Percentiles rank a stretch among this genome's conserved stretches.
phyloP scores from a whole-genome alignment of 2,888 invertebrate genomes.

The Metellina segmentata region DNA sequence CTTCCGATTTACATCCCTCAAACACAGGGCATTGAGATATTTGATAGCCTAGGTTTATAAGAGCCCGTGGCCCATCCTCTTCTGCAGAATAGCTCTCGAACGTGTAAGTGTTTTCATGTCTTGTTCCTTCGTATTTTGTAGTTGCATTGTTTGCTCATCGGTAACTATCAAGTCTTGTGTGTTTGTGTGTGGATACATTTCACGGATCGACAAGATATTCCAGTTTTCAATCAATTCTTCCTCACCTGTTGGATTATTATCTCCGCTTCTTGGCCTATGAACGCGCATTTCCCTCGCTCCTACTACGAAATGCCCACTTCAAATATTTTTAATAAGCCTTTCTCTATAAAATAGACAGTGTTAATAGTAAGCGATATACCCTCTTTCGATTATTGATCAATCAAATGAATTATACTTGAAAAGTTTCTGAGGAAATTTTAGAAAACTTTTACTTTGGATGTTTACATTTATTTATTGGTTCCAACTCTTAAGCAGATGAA shows the following conservation, averaged over 20 bases:
- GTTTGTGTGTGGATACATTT: conserved; percentile 56
- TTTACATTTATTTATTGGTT: too few species aligned
- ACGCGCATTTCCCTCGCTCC: background rate
- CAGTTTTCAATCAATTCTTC: conserved; percentile 8
- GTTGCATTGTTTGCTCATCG: conserved; percentile 3
- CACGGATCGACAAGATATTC: conserved; percentile 41
- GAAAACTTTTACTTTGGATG: too few species aligned
- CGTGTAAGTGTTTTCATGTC: conserved; percentile 87
- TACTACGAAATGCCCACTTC: background rate
- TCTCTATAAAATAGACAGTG: too few species aligned
- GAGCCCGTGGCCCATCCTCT: conserved; percentile 66
- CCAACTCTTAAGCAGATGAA: too few species aligned
- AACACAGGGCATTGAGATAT: conserved; percentile 71
- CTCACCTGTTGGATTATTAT: conserved; percentile 72
- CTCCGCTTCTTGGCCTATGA: conserved; percentile 42
- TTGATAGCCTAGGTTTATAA: conserved; percentile 78
- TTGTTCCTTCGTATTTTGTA: conserved; percentile 8
- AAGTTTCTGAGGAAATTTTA: too few species aligned
- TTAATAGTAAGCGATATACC: too few species aligned
- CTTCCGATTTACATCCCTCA: conserved; percentile 74
- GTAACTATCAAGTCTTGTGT: conserved; percentile 45
- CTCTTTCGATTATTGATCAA: too few species aligned
- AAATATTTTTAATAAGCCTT: too few species aligned
- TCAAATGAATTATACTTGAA: too few species aligned
- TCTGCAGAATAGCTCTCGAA: conserved; percentile 95